phyloP scores from a whole-genome alignment of 2,797 vertebrate species.

The Sylvia borin region DNA sequence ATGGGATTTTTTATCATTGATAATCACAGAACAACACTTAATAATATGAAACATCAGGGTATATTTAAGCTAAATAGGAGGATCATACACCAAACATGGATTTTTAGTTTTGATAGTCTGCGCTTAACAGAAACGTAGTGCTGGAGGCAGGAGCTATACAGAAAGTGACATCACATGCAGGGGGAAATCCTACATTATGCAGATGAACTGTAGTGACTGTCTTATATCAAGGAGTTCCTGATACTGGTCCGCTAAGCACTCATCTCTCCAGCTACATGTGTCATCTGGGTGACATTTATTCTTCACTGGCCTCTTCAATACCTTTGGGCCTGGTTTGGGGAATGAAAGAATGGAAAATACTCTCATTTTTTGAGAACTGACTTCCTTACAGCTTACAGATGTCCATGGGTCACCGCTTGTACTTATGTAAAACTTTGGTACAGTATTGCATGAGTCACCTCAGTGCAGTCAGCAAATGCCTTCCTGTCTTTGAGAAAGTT shows the following conservation, averaged over 20 bases:
- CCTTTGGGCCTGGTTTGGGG: neutral
- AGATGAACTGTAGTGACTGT: neutral
- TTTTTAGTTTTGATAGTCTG: neutral
- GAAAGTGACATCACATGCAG: neutral
- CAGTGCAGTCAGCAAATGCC: neutral
- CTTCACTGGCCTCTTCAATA: neutral
- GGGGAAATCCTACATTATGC: neutral
- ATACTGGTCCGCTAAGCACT: neutral
- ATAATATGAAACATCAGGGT: neutral
- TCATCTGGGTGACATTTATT: neutral
- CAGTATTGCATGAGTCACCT: neutral
- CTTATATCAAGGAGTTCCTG: neutral
- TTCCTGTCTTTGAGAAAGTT: neutral
- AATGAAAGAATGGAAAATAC: neutral
- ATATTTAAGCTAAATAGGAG: neutral
- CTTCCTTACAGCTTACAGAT: neutral
- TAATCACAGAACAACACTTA: neutral
- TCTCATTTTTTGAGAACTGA: neutral
- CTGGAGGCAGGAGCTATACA: neutral
- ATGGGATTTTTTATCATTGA: neutral
- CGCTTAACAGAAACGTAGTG: neutral
- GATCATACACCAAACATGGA: neutral
- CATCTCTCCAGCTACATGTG: neutral
- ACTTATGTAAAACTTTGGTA: neutral
- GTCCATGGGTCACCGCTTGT: neutral